Base-by-base conservation (phyloP, 64 coral and sea anemone species). In the Actinia tenebrosa region DNA sequence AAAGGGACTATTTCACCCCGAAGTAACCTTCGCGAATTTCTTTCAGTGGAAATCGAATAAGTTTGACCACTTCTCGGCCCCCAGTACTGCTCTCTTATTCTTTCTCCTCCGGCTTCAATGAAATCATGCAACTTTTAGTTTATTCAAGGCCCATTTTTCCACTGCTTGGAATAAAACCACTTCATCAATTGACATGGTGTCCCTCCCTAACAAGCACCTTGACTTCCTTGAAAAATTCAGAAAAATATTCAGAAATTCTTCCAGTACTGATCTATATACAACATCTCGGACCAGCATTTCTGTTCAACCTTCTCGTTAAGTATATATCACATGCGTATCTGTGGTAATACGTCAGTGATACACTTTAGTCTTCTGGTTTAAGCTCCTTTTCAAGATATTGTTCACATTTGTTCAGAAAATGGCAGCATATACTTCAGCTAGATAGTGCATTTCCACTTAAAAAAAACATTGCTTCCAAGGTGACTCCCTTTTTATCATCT, bases 151-250 rank as follows among this genome's bases (percentile, higher is more conserved):
- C 84, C 84, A 86, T 22, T 46, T 50, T 26, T 86, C 18, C 3
- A 86, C 84, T 44, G 84, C 84, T 58, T 86, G 1, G 84, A 86
- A 86, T 86, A 86, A 60, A 23, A 56, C 84, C 2, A 86, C 43
- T 60, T 86, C 84, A 45, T 44, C 11, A 9, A 86, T 20, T 5
- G 0, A 11, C 6, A 47, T n/a, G n/a, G n/a, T n/a, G n/a, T n/a
- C n/a, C n/a, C n/a, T 47, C 46, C 11, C 77, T 88, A 15, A 26
- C 44, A 37, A 88, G 55, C 45, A 88, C 53, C 56, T 78, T 55
- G 47, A 47, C 6, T 47, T 47, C 46, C 46, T 47, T 47, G 2
- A 6, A n/a, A 71, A 88, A 61, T n/a, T 46, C 43, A 8, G 59
- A 45, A 54, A 88, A 88, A 10, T 44, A 64, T 20, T 88, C 72